A percentile compares a stretch with the other conserved stretches of the same genome.
phyloP scores from a whole-genome alignment of 2,888 invertebrate genomes.

The Osmoderma eremita region DNA sequence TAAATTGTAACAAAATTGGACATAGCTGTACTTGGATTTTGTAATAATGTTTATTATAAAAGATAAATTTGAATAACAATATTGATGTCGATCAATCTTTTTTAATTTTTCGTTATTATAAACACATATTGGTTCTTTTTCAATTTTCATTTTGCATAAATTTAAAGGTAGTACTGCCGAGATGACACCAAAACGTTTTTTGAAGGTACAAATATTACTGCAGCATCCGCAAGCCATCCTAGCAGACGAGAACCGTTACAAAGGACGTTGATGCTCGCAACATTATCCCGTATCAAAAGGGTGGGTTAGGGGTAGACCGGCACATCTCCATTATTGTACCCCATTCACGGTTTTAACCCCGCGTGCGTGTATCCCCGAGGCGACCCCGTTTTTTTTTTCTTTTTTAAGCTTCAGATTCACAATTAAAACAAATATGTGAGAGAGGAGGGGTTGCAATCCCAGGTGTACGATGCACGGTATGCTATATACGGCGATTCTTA shows the following conservation, averaged over 20 bases:
- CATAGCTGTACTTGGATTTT: no score
- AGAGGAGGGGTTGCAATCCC: conserved; percentile 59
- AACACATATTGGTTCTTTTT: no score
- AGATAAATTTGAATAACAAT: no score
- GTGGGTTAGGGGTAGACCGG: conserved; percentile 62
- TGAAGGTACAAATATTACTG: no score
- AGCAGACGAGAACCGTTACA: conserved; percentile 51
- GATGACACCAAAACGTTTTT: no score
- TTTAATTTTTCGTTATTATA: no score
- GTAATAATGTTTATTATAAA: no score
- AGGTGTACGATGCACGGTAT: conserved; percentile 60
- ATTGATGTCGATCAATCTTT: no score
- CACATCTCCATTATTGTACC: conserved; percentile 64
- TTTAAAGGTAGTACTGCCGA: no score
- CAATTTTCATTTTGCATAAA: no score
- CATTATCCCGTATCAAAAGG: conserved; percentile 63
- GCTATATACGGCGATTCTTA: conserved; percentile 60
- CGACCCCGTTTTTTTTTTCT: conserved; percentile 60
- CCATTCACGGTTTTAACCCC: conserved; percentile 62
- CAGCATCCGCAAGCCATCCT: conserved; percentile 31
- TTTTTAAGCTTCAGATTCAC: conserved; percentile 46
- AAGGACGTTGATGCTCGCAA: conserved; percentile 55
- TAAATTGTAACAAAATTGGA: no score
- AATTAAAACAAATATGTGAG: conserved; percentile 57
- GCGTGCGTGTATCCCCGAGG: conserved; percentile 50